phyloP scores from a whole-genome alignment of 1,140 invertebrate species.

The Cyrtorhinus lividipennis region DNA sequence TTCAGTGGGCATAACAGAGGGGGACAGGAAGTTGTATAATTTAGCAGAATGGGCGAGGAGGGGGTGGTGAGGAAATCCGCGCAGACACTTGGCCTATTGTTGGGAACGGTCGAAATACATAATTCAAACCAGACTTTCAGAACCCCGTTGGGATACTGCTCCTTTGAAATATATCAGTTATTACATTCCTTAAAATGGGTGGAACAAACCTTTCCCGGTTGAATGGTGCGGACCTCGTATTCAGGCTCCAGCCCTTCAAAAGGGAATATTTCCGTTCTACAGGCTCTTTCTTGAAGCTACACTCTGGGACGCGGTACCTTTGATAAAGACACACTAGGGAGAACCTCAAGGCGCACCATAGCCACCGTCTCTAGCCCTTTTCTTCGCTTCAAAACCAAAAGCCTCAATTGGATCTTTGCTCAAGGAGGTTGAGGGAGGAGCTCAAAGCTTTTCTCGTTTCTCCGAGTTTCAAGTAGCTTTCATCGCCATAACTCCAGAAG shows the following conservation, averaged over 20 bases:
- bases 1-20: constrained; percentile 1
- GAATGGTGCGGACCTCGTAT: neutral
- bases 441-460: neutral
- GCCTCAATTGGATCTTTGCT: constrained; percentile 8
- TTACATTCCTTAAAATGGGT: constrained; percentile 4
- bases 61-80: neutral
- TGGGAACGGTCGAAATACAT: constrained; percentile 7
- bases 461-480: constrained; percentile 4
- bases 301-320: no score
- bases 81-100: constrained; percentile 9
- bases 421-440: neutral
- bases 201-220: neutral
- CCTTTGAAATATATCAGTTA: constrained; percentile 9
- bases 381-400: neutral
- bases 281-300: no score
- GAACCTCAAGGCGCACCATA: neutral
- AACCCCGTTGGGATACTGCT: neutral
- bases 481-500: neutral
- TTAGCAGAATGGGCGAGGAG: neutral
- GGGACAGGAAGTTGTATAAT: constrained; percentile 8
- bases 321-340: neutral
- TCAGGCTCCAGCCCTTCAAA: neutral
- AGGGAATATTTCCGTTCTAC: neutral
- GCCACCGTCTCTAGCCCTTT: neutral
- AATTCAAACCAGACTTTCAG: neutral